These are phyloP conservation scores for Falco novaeseelandiae DNA, from an alignment of 2,797 vertebrate genomes.

Conservation along the genomic window DNA sequence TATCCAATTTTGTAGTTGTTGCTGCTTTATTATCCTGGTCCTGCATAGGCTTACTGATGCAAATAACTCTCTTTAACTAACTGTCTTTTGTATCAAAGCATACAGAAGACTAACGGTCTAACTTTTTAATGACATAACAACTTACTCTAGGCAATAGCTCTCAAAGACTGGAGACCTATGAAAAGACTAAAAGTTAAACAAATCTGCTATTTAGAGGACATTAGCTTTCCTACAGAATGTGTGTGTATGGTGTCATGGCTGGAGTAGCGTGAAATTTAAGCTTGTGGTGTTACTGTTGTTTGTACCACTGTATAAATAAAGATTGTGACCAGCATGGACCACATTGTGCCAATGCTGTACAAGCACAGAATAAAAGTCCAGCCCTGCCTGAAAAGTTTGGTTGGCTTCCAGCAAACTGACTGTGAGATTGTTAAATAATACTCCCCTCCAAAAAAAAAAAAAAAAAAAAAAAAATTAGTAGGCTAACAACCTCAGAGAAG, in stretches of 20 bases:
- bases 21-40: not conserved
- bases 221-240: not conserved
- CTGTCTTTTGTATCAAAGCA: not conserved
- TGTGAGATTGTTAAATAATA: conserved; percentile 28
- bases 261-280: not conserved
- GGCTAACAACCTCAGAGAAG: not conserved
- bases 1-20: not conserved
- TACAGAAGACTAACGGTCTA: not conserved
- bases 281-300: not conserved
- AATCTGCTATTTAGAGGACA: not conserved
- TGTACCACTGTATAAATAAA: not conserved
- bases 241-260: not conserved
- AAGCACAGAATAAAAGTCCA: not conserved
- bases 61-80: not conserved
- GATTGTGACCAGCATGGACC: not conserved
- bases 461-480: not conserved
- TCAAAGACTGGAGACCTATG: not conserved
- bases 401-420: not conserved
- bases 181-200: not conserved
- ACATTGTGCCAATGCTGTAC: not conserved
- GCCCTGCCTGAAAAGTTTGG: not conserved
- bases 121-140: not conserved
- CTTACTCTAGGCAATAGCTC: not conserved
- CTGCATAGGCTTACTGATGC: not conserved
- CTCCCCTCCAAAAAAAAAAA: not conserved